Base-by-base conservation (phyloP, 2,888 invertebrate genomes). In the Lordiphosa fenestrarum region DNA sequence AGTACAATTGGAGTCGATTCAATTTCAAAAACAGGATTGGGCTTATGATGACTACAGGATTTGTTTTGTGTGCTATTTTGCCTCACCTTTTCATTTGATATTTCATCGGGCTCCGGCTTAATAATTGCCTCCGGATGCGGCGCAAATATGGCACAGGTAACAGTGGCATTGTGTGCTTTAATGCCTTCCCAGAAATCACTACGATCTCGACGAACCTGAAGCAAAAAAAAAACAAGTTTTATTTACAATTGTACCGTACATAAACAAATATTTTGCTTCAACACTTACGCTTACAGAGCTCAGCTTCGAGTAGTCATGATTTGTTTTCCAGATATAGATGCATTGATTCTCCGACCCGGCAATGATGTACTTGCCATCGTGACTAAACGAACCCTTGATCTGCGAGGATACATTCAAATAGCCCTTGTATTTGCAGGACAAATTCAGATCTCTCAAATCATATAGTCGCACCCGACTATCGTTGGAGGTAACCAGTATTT, bases 111-210 rank as follows among this genome's bases (percentile, higher is more conserved):
- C 52, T 95, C 92, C 89, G 93, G 94, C 70, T 93, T 91, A 46
- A 97, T 95, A 85, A 98, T 94, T 62, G 95, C 94, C 75, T 97
- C 96, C 0, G 99, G 98, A 90, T 98, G 96, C 0, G 99, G 99
- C 44, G 98, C 98, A 90, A 99, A 99, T 68, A 98, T 95, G 2
- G 99, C 98, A 86, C 98, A 98, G 0, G 98, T 99, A 4, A 99
- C 99, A 15, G 98, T 95, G 0, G 97, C 98, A 89, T 95, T 96
- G 88, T 98, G 98, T 5, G 97, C 98, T 91, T 96, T 96, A 65
- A 97, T 95, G 0, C 97, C 97, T 87, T 99, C 98, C 98, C 98
- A 99, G 90, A 96, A 98, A 88, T 97, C 96, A 87, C 99, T 99
- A 41, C 98, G 91, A 88, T 99, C 99, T 44, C 98, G 91, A 48